These are phyloP conservation scores for Sisor rabdophorus DNA, from an alignment of 2,113 vertebrate species.

Conservation along the genomic window DNA sequence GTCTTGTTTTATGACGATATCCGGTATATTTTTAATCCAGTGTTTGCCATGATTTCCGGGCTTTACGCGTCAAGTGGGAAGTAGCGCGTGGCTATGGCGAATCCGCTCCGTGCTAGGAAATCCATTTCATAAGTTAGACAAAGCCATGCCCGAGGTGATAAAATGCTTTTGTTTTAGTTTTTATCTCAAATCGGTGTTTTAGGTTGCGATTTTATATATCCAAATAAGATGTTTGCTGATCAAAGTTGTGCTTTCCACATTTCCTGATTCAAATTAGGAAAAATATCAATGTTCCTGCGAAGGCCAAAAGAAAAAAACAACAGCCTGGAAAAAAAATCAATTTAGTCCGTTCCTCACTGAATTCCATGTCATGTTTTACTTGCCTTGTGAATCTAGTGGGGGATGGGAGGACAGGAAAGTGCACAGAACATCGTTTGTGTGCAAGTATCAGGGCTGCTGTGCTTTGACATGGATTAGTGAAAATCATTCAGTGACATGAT, in stretches of 20 bases:
- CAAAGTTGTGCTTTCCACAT: neutral
- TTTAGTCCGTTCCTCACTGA: constrained; percentile 29
- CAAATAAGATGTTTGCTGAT: neutral
- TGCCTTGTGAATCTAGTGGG: constrained; percentile 29
- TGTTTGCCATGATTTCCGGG: constrained; percentile 44
- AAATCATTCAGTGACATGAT: neutral
- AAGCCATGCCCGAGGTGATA: constrained; percentile 39
- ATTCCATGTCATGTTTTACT: constrained; percentile 51
- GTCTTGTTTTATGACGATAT: constrained; percentile 46
- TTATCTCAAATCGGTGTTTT: neutral
- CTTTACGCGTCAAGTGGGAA: constrained; percentile 52
- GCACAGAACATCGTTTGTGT: constrained; percentile 25
- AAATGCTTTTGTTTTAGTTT: constrained; percentile 63
- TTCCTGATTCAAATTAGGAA: neutral
- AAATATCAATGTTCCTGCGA: neutral
- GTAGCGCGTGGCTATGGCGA: constrained; percentile 62
- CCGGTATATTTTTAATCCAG: constrained; percentile 33
- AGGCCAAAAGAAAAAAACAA: neutral
- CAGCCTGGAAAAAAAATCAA: neutral
- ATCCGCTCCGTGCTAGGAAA: constrained; percentile 59
- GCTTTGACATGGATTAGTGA: neutral
- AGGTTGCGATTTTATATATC: neutral
- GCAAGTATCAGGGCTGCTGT: constrained; percentile 21
- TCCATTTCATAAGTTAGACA: constrained; percentile 56
- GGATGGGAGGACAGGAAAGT: constrained; percentile 38